Conservation (phyloP, 2,888 invertebrate genomes). For the Chromoteleia sp. region DNA sequence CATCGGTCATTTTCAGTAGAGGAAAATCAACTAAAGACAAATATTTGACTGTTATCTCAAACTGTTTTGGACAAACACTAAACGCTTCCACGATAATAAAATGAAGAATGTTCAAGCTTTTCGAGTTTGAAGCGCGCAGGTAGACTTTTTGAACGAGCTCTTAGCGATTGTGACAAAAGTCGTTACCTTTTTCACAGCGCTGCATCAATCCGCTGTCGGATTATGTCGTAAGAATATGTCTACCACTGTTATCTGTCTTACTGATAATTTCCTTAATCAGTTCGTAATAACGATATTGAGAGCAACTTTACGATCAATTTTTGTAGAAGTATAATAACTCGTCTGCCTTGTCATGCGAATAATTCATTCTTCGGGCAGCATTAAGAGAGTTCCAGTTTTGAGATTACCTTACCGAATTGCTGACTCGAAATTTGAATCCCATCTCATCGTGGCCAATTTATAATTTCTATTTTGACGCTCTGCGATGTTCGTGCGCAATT, state of each 20-base stretch:
- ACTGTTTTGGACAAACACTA: not conserved
- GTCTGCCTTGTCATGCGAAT: too few species aligned
- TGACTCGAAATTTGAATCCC: too few species aligned
- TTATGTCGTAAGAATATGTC: conserved; percentile 36
- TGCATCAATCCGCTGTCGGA: conserved; percentile 14
- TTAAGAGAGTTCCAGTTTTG: too few species aligned
- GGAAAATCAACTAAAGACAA: not conserved
- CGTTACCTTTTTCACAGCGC: conserved; percentile 14
- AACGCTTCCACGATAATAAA: too few species aligned
- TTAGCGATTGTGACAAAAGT: not conserved
- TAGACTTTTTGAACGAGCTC: too few species aligned
- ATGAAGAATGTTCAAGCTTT: too few species aligned
- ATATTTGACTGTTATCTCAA: not conserved
- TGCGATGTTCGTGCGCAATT: not conserved
- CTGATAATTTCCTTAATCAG: conserved; percentile 52
- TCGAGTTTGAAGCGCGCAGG: too few species aligned
- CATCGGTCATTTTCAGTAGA: not conserved
- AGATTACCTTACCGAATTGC: too few species aligned
- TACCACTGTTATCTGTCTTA: conserved; percentile 29
- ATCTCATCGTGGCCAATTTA: too few species aligned
- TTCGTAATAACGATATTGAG: conserved; percentile 43
- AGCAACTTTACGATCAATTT: conserved; percentile 10
- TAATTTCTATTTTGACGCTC: conserved; percentile 5
- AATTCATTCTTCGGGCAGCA: too few species aligned
- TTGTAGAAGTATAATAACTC: not conserved